Evolutionary conservation across 2,888 invertebrate genomes (phyloP).

Genomic region (Drosophila mimica): DNA sequence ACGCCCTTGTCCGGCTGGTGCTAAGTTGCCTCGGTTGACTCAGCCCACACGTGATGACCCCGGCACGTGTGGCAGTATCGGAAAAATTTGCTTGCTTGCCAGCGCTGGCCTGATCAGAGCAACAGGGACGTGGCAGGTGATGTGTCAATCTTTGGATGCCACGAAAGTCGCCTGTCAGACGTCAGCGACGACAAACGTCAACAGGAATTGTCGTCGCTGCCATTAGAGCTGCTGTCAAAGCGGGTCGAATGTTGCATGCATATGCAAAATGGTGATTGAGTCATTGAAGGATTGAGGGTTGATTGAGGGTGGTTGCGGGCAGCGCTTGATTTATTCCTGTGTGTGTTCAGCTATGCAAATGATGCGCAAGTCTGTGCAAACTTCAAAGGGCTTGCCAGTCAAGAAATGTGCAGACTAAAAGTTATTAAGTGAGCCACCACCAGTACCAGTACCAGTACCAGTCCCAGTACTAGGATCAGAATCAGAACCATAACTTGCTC

Average conservation of each 20-base stretch:
- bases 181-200: conserved; percentile 50
- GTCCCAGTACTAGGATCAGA: conserved; percentile 2
- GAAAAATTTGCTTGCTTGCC: conserved; percentile 23
- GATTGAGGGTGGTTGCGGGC: background rate
- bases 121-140: conserved; percentile 51
- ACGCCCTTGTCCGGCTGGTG: background rate
- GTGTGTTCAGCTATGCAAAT: conserved; percentile 49
- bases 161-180: conserved; percentile 36
- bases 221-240: conserved; percentile 50
- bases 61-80: conserved; percentile 50
- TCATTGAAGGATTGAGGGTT: background rate
- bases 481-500: background rate
- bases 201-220: conserved; percentile 44
- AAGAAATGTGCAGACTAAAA: conserved; percentile 21
- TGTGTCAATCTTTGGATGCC: conserved; percentile 56
- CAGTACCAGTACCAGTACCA: conserved; percentile 4
- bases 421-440: conserved; percentile 10
- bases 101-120: conserved; percentile 35
- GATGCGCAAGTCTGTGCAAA: conserved; percentile 38
- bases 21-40: background rate
- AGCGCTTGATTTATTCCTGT: background rate
- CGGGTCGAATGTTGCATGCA: background rate
- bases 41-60: conserved; percentile 23
- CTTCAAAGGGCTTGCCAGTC: conserved; percentile 46
- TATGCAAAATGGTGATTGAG: background rate